phyloP scores from a whole-genome alignment of 2,113 vertebrate genomes.

The Heliornis fulica region DNA sequence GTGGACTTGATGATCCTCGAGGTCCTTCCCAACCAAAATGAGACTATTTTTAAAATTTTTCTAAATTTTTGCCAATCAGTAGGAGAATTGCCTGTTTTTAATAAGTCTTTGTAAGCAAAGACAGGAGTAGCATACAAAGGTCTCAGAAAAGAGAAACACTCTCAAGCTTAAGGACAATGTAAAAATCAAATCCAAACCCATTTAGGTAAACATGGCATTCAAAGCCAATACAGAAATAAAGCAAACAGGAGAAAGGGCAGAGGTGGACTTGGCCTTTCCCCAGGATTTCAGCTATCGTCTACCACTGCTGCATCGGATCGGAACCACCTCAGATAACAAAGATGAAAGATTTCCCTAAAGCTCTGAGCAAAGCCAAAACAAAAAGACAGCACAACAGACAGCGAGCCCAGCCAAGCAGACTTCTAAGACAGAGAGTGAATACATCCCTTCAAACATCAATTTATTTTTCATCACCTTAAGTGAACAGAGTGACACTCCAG shows the following conservation, averaged over 20 bases:
- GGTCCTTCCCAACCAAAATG: too few species aligned
- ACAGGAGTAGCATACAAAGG: neutral
- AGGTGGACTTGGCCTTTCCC: neutral
- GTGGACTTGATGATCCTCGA: too few species aligned
- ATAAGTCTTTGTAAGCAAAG: neutral
- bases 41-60: too few species aligned
- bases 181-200: neutral
- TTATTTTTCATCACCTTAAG: neutral
- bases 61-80: neutral
- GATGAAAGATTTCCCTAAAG: neutral
- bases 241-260: neutral
- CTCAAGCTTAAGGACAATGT: neutral
- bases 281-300: neutral
- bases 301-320: neutral
- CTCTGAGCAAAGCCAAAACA: neutral
- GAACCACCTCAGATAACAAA: neutral
- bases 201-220: slow-evolving; percentile 1
- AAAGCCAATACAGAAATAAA: neutral
- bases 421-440: neutral
- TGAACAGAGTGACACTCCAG: neutral
- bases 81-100: neutral
- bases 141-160: neutral
- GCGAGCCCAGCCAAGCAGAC: neutral
- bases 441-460: neutral
- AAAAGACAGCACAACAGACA: neutral